Base-by-base conservation (phyloP, 2,797 vertebrate species). In the Nannoperca australis region DNA sequence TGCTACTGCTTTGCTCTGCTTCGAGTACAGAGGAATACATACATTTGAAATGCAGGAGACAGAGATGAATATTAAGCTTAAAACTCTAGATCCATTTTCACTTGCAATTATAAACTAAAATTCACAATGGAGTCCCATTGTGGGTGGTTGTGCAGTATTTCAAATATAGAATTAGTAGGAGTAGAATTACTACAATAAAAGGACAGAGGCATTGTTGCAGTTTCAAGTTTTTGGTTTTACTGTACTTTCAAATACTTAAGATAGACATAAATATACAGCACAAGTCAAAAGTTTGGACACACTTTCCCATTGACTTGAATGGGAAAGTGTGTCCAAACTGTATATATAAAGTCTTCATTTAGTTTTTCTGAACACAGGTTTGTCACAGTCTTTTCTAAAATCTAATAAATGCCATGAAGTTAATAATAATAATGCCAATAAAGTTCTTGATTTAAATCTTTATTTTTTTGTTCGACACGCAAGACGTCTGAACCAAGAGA, bases 21-120 rank as follows among this genome's bases (percentile, higher is more conserved):
- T 71, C 5, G 22, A 83, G 78, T 83, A 70, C 76, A 68, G 74
- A 68, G 47, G 85, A 89, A 84, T 87, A 82, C 27, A 78, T 90
- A 32, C 3, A 87, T 92, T 58, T 83, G 22, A 86, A 91, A 88
- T 89, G 55, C 20, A 22, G 49, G 68, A 73, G 72, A 60, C 15
- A 0, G 60, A 54, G 30, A 62, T 81, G 81, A 89, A 81, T 88
- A 72, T 73, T 73, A 79, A 83, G 59, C 44, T 78, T 14, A 44
- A 74, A 77, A 54, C 73, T 75, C n/a, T 24, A 32, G n/a, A 58
- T 63, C 54, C 50, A 64, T 34, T 76, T 73, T 81, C 32, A 56
- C 47, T 55, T 72, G 49, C 9, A 30, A 53, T 49, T 50, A 60
- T 27, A 71, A 62, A 55, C 61, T 44, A 20, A n/a, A 62, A 63